Conservation (phyloP, 2,888 invertebrate genomes). For the Timema podura region DNA sequence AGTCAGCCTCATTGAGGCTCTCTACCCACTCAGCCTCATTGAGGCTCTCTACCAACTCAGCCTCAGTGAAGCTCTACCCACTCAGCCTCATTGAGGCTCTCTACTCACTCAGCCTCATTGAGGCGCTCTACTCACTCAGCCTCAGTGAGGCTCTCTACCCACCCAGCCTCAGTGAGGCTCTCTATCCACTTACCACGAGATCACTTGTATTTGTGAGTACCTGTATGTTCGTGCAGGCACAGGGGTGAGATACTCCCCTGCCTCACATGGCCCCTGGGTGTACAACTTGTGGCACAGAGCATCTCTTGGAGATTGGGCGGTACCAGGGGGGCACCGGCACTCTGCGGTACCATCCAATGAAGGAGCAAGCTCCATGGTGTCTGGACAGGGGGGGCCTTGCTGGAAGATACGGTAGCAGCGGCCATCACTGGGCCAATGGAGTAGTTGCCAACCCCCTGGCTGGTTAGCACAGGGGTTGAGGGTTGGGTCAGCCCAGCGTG, state of each 20-base stretch:
- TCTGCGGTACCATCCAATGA: slow-evolving; percentile 62
- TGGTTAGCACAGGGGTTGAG: slow-evolving; percentile 77
- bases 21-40: too few species aligned
- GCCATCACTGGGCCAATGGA: slow-evolving; percentile 79
- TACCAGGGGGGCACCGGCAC: slow-evolving; percentile 78
- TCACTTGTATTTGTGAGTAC: not conserved
- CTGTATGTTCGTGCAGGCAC: not conserved
- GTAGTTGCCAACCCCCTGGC: slow-evolving; percentile 78
- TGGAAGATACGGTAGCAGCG: slow-evolving; percentile 85
- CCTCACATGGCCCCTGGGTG: slow-evolving; percentile 66
- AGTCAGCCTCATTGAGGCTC: too few species aligned
- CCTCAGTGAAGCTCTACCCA: too few species aligned
- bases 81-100: too few species aligned
- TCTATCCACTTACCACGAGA: too few species aligned
- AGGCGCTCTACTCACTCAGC: too few species aligned
- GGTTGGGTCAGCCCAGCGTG: slow-evolving; percentile 80
- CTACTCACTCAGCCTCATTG: too few species aligned
- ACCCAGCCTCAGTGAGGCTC: too few species aligned
- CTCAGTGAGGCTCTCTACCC: too few species aligned
- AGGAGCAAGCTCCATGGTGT: slow-evolving; percentile 72
- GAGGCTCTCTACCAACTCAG: too few species aligned
- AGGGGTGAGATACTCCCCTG: slow-evolving; percentile 73
- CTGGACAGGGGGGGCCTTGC: slow-evolving; percentile 63
- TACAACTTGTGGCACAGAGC: slow-evolving; percentile 71
- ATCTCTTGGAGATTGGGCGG: slow-evolving; percentile 64